Evolutionary conservation across 2,797 vertebrate species (phyloP), one percentile per base, ranked within the genome.

Genomic region (Poecilia gillii): DNA sequence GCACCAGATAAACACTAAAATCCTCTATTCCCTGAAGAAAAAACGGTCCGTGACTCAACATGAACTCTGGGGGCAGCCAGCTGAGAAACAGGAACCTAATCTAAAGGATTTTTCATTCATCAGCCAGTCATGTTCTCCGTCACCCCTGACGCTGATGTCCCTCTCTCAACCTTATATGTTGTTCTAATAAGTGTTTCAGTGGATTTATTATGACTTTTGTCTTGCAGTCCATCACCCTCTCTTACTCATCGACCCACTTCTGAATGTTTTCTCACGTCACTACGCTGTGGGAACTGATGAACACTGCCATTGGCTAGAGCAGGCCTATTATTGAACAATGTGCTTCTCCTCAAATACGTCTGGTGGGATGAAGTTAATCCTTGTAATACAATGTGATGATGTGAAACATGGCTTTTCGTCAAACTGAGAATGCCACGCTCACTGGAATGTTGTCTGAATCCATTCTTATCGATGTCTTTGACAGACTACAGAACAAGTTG

Each of bases 201-300:
- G 25, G 33, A 84, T 76, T 79, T 64, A 70, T 76, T 85, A 43
- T 59, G 49, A 73, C 72, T 79, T 74, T 28, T 68, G 73, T 79
- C 66, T 66, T 47, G 16, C 55, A 33, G 72, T 74, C 51, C 49
- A 25, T 87, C 49, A 43, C 51, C 68, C 55, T 20, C 18, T 86
- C 57, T 64, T 84, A 72, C 76, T 88, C 79, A 23, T 80, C 74
- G 47, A 45, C 76, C 72, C 75, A 74, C 74, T 45, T 82, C 45
- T 78, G 79, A 83, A 78, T 75, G 73, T 88, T 87, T 86, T 86
- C 91, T 91, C 89, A 74, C 79, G 84, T 94, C 90, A 89, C 43
- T 5, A 76, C 23, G 3, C 51, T 81, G 78, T 90, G 88, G 87
- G 86, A 93, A 91, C 85, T 79, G 85, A 85, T 83, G 83, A 86